Evolutionary conservation across 2,888 invertebrate species (phyloP), one percentile per base, ranked within the genome.

Genomic region (Luperina testacea): DNA sequence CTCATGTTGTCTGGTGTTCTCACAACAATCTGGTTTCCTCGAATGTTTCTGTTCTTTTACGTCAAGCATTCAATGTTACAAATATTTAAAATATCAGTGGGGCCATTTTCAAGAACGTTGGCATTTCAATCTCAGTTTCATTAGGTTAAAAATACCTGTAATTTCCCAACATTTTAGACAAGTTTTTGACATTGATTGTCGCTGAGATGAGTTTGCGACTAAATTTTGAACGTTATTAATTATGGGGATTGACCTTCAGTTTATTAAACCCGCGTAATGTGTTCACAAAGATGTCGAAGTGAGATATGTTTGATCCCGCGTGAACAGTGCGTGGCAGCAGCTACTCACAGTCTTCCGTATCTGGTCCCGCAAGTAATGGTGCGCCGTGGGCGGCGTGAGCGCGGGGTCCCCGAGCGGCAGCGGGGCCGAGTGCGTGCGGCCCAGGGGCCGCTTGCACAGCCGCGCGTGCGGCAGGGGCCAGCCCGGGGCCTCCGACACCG

Each of bases 361-460:
- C 95, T 99, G 99, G 96, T 99, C 98, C 67, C 98, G 97, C 53
- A 94, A 97, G 93, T 97, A 97, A 94, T 97, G 97, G 90, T 98
- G 98, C 82, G 97, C 97, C 86, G 94, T 83, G 94, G 97, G 93
- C 82, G 97, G 91, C 95, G 97, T 89, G 90, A 99, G 97, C 97
- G 98, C 98, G 45, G 99, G 99, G 96, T 99, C 99, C 1, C 99
- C 99, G 77, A 99, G 97, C 75, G 97, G 91, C 95, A 97, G 91
- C 91, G 97, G 85, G 80, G 99, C 99, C 69, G 99, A 99, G 96
- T 99, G 99, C 80, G 99, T 99, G 92, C 99, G 98, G 80, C 99
- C 99, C 90, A 99, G 97, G 57, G 99, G 99, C 74, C 99, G 97
- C 96, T 98, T 98, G 96, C 97, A 97, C 78, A 98, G 97, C 90